Evolutionary conservation across 30 jellyfish, hydroid and myxozoan genomes (phyloP).

Genomic region (Aurelia sp.): DNA sequence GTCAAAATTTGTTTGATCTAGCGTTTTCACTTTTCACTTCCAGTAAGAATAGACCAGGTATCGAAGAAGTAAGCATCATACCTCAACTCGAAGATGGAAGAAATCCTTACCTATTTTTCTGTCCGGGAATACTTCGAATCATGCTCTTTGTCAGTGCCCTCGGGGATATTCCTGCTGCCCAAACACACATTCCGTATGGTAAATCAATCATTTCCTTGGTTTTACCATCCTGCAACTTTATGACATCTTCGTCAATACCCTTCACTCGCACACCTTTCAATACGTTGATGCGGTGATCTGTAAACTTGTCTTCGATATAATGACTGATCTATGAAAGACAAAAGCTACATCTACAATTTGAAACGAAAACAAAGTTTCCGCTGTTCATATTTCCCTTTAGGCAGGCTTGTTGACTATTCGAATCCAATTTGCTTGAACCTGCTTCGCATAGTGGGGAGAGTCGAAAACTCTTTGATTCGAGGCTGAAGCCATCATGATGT

Average conservation of each 20-base stretch:
- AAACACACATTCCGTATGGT: conserved; percentile 84
- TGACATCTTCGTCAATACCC: conserved; percentile 25
- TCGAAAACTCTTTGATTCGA: too few species aligned
- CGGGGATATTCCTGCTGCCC: conserved; percentile 90
- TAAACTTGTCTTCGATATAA: conserved; percentile 57
- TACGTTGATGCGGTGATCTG: conserved; percentile 24
- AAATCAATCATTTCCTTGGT: conserved; percentile 34
- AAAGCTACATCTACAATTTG: not conserved
- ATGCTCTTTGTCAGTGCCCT: conserved; percentile 53
- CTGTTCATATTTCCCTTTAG: too few species aligned
- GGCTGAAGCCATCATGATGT: too few species aligned
- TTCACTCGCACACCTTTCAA: conserved; percentile 48
- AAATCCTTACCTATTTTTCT: conserved; percentile 49
- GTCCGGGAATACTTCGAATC: conserved; percentile 63
- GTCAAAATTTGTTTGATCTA: too few species aligned
- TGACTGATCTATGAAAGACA: conserved; percentile 36
- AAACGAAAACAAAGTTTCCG: too few species aligned
- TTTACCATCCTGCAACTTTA: conserved; percentile 33
- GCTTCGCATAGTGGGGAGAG: too few species aligned
- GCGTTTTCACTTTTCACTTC: too few species aligned
- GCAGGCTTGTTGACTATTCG: too few species aligned
- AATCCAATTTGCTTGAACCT: too few species aligned
- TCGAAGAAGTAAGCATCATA: too few species aligned
- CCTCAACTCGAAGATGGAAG: not conserved
- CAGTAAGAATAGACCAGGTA: too few species aligned